Evolutionary conservation across 2,797 vertebrate species (phyloP), one percentile per base, ranked within the genome.

Genomic region (Lycodopsis pacificus): DNA sequence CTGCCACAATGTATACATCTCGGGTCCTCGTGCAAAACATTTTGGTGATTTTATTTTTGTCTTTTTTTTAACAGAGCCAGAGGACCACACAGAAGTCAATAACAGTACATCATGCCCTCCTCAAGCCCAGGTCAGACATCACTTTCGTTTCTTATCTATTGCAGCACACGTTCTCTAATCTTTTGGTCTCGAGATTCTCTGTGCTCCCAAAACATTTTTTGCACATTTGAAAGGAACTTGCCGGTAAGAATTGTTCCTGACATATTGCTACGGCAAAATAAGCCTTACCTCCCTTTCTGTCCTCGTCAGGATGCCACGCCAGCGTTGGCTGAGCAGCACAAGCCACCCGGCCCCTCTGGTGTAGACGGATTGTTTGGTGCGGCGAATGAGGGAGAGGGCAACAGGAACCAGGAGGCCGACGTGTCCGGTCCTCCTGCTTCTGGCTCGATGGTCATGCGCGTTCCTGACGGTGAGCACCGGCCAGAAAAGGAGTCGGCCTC

Each of bases 51-150:
- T 54, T 42, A 65, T 77, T 66, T 48, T 71, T 79, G 17, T 79
- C n/a, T 76, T 86, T 81, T 64, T 32, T 32, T 32, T 5, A 83
- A 86, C 88, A 92, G 95, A 96, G 7, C 92, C 93, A 86, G 92
- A 94, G 32, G 94, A 91, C 65, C 94, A 94, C 54, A 73, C 88
- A 62, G 92, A 93, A 48, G 90, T 94, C n/a, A 95, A 95, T 71
- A 95, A 96, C 83, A 93, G 90, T 64, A 84, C 84, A 34, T 75
- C 86, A 2, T 90, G 89, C 85, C 85, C 94, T 69, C 86, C 93
- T 67, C 83, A 91, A 85, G 88, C 86, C 68, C 93, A 95, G 95
- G 95, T 96, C 71, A 77, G 92, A 68, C 54, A 56, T 19, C 14
- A 27, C 3, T 51, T 74, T 36, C 5, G 27, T 27, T 66, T 51